Evolutionary conservation across 2,113 vertebrate genomes (phyloP), one percentile per base, ranked within the genome.

Genomic region (Zingel zingel): DNA sequence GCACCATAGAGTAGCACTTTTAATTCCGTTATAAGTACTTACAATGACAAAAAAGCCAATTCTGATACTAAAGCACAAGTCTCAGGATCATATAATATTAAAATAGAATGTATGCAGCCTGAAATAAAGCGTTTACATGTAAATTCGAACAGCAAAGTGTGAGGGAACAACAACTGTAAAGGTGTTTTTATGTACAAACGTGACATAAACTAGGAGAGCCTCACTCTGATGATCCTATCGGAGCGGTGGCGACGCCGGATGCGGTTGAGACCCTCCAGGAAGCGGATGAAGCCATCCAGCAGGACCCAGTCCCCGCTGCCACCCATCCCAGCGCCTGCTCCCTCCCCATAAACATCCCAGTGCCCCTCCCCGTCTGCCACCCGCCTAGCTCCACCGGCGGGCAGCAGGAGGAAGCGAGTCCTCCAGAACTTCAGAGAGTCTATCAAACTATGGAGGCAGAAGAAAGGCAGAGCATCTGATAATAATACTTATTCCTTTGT

Each of bases 401-500:
- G 98, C 61, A 99, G 94, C 65, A 99, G 94, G 65, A 99, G 94
- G 90, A 99, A 99, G 21, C 98, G 97, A 0, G 98, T 99, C 81
- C 98, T 94, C 98, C 98, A 99, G 93, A 99, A 99, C 88, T 99
- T 99, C 80, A 99, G 94, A 0, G 98, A 99, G 81, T 99, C 98
- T 0, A 99, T 99, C 33, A 99, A 94, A 88, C 98, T 99, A 68
- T 1, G 16, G 3, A n/a, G 66, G 19, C 12, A 43, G 62, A 67
- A 0, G 27, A 58, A n/a, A 72, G 21, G 12, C 0, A 19, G 4
- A 53, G 2, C 5, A 15, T 21, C 12, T 3, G 21, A 56, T 11
- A 39, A 64, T 13, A 23, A 25, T 5, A 12, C 43, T 73, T 18
- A 23, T 23, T 70, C 8, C 66, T 21, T 3, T n/a, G 25, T 13